Percentiles rank a stretch among this genome's conserved stretches.
Evolutionary conservation across 92 coral and sea anemone genomes (phyloP).

Genomic region (Epizoanthus rinbou): DNA sequence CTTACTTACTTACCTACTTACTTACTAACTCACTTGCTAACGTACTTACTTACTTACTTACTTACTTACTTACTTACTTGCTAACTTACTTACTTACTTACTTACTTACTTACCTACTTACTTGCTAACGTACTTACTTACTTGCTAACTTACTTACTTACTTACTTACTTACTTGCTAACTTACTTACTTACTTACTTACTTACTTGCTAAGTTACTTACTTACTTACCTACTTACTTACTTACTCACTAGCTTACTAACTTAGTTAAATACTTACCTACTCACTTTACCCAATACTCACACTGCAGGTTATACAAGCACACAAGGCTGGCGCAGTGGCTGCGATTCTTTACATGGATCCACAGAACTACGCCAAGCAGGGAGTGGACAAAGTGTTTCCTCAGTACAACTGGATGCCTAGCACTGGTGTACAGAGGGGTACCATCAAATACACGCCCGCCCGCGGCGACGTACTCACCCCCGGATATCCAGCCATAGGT

Average conservation of each 20-base stretch:
- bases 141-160: too few species aligned
- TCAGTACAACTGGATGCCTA: constrained; percentile 82
- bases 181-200: neutral
- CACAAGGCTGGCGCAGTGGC: constrained; percentile 75
- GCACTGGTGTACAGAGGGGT: constrained; percentile 79
- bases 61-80: too few species aligned
- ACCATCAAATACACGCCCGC: constrained; percentile 59
- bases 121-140: too few species aligned
- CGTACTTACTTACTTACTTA: too few species aligned
- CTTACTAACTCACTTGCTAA: too few species aligned
- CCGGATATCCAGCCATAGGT: constrained; percentile 85
- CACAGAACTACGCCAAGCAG: constrained; percentile 74
- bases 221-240: too few species aligned
- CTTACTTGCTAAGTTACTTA: too few species aligned
- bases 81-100: too few species aligned
- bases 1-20: too few species aligned
- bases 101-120: neutral
- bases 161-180: too few species aligned
- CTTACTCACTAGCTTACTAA: too few species aligned
- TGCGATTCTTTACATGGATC: constrained; percentile 81
- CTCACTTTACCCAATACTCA: neutral
- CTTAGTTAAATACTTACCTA: neutral
- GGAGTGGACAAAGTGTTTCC: constrained; percentile 84
- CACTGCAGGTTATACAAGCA: constrained; percentile 61
- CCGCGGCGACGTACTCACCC: constrained; percentile 82